A percentile compares a stretch with the other conserved stretches of the same genome.
Conservation (phyloP, 1,140 invertebrate species). For the Chlorops oryzae region DNA sequence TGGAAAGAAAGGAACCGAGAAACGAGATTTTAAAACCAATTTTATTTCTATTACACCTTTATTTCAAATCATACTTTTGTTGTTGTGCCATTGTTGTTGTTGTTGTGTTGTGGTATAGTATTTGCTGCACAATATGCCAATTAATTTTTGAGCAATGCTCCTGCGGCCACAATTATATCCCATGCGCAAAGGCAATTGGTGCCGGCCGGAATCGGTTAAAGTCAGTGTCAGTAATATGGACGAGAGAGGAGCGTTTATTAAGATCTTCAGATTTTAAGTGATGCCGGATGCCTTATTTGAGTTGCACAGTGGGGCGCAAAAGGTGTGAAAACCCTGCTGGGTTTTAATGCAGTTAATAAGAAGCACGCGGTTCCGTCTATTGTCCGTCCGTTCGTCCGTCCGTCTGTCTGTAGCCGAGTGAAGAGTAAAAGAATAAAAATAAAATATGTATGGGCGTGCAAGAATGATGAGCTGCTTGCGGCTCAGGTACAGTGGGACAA, state of each 20-base stretch:
- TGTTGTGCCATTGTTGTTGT: background rate
- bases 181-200: background rate
- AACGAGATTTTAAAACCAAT: slow-evolving; percentile 4
- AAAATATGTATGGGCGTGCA: background rate
- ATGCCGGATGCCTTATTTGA: slow-evolving; percentile 10
- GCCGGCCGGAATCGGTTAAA: background rate
- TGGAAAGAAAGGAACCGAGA: background rate
- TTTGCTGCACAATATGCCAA: slow-evolving; percentile 12
- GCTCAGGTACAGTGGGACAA: background rate
- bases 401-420: too few species aligned
- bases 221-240: slow-evolving; percentile 5
- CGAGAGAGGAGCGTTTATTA: slow-evolving; percentile 9
- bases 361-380: slow-evolving; percentile 22
- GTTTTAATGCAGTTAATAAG: slow-evolving; percentile 48
- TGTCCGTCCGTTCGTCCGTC: too few species aligned
- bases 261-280: slow-evolving; percentile 18
- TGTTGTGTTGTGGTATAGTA: background rate
- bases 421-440: background rate
- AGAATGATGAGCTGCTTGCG: too few species aligned
- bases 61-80: background rate
- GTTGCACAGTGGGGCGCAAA: slow-evolving; percentile 31
- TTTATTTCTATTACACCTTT: slow-evolving; percentile 9
- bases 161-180: slow-evolving; percentile 16
- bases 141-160: slow-evolving; percentile 17
- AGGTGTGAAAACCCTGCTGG: slow-evolving; percentile 48